These are phyloP conservation scores for Sinopyrophorus schimmeli DNA, from an alignment of 2,888 invertebrate species.

Conservation along the genomic window DNA sequence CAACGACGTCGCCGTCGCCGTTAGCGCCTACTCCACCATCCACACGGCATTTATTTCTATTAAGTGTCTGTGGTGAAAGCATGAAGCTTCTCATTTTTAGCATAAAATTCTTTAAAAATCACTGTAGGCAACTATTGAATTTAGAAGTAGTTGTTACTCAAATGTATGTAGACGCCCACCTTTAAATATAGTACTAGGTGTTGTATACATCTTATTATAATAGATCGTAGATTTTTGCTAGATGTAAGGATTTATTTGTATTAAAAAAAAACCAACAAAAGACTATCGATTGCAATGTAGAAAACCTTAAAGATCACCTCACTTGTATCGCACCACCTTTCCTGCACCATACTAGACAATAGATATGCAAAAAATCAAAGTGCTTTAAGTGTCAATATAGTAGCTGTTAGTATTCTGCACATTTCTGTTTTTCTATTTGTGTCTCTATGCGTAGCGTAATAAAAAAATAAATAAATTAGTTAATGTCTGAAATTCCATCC, in stretches of 20 bases:
- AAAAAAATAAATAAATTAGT: no score
- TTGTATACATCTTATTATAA: constrained; percentile 16
- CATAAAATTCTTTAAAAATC: constrained; percentile 22
- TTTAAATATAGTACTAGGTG: constrained; percentile 25
- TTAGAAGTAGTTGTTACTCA: constrained; percentile 26
- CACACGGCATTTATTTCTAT: constrained; percentile 21
- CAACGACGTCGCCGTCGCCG: constrained; percentile 1
- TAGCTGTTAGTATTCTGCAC: constrained; percentile 31
- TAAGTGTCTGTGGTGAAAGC: constrained; percentile 30
- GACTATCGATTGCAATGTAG: constrained; percentile 32
- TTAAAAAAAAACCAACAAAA: no score
- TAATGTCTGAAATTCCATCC: constrained; percentile 28
- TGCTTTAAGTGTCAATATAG: constrained; percentile 27
- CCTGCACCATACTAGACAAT: constrained; percentile 26
- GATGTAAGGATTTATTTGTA: constrained; percentile 33
- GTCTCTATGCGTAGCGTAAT: no score
- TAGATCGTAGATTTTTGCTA: constrained; percentile 27
- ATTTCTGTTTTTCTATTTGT: no score
- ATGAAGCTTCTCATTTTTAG: constrained; percentile 25
- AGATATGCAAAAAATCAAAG: constrained; percentile 24
- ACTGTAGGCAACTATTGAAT: constrained; percentile 27
- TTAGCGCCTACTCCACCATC: constrained; percentile 11
- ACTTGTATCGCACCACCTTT: constrained; percentile 30
- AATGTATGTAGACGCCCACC: constrained; percentile 31
- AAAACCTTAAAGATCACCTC: constrained; percentile 17